These are phyloP conservation scores for Musca vetustissima DNA, from an alignment of 1,140 invertebrate species.

Conservation along the genomic window DNA sequence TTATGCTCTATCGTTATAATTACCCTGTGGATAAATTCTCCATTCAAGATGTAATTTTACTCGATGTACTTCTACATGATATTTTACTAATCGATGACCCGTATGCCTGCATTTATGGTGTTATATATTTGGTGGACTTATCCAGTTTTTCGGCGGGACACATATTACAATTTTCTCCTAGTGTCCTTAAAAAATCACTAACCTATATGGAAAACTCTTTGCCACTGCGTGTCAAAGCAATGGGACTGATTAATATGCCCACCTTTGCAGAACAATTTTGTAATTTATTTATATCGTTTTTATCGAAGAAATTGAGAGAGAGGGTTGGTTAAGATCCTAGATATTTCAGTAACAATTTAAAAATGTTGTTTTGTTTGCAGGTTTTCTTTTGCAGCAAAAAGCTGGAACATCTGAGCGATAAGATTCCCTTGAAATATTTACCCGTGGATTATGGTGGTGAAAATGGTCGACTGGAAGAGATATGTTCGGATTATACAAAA, in stretches of 20 bases:
- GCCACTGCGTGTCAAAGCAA: constrained; percentile 57
- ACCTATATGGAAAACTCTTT: constrained; percentile 56
- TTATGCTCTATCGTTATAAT: constrained; percentile 41
- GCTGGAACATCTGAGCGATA: constrained; percentile 28
- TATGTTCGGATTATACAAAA: background rate
- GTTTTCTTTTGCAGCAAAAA: too few species aligned
- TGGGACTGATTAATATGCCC: constrained; percentile 58
- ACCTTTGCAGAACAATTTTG: constrained; percentile 56
- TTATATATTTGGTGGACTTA: constrained; percentile 50
- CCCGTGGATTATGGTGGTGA: constrained; percentile 62
- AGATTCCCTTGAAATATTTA: constrained; percentile 56
- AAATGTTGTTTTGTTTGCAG: too few species aligned
- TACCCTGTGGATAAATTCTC: constrained; percentile 36
- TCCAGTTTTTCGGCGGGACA: constrained; percentile 48
- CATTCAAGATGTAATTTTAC: constrained; percentile 22
- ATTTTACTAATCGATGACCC: constrained; percentile 41
- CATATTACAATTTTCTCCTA: constrained; percentile 57
- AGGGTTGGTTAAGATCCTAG: constrained; percentile 50
- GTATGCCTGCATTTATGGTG: constrained; percentile 36
- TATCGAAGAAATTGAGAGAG: constrained; percentile 55
- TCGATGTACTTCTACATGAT: constrained; percentile 35
- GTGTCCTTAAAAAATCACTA: constrained; percentile 56
- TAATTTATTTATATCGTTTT: constrained; percentile 55
- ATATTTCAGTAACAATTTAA: too few species aligned
- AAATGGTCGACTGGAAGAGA: constrained; percentile 50